phyloP scores from a whole-genome alignment of 2,113 vertebrate species.

The Larimichthys polyactis region DNA sequence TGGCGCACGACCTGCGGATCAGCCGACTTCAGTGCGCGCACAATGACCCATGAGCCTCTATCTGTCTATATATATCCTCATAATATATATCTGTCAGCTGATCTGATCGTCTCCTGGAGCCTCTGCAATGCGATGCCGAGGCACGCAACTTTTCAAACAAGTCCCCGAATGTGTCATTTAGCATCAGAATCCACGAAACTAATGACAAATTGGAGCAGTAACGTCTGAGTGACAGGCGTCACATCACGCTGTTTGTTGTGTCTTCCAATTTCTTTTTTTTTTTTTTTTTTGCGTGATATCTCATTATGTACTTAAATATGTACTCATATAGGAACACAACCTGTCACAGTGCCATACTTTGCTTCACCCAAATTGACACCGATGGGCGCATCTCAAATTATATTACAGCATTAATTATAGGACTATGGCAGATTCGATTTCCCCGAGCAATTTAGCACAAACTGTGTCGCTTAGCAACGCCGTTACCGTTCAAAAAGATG shows the following conservation, averaged over 20 bases:
- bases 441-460: conserved; percentile 61
- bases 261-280: background rate
- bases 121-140: background rate
- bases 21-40: conserved; percentile 23
- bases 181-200: conserved; percentile 8
- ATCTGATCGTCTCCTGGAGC: conserved; percentile 11
- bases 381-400: conserved; percentile 66
- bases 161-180: background rate
- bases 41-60: conserved; percentile 12
- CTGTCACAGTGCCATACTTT: conserved; percentile 61
- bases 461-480: conserved; percentile 76
- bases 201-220: conserved; percentile 19
- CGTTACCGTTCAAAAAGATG: conserved; percentile 42
- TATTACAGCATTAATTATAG: conserved; percentile 73
- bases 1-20: conserved; percentile 43
- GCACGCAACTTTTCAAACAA: background rate
- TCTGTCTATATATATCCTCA: background rate
- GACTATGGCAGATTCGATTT: conserved; percentile 71
- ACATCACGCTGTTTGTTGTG: conserved; percentile 32
- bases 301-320: conserved; percentile 58
- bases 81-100: conserved; percentile 2
- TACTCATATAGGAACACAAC: conserved; percentile 40
- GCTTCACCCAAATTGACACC: conserved; percentile 51
- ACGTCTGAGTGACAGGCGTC: conserved; percentile 56
- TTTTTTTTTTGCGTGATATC: conserved; percentile 29